Evolutionary conservation across 2,797 vertebrate species (phyloP).

Genomic region (Botia almorhae): DNA sequence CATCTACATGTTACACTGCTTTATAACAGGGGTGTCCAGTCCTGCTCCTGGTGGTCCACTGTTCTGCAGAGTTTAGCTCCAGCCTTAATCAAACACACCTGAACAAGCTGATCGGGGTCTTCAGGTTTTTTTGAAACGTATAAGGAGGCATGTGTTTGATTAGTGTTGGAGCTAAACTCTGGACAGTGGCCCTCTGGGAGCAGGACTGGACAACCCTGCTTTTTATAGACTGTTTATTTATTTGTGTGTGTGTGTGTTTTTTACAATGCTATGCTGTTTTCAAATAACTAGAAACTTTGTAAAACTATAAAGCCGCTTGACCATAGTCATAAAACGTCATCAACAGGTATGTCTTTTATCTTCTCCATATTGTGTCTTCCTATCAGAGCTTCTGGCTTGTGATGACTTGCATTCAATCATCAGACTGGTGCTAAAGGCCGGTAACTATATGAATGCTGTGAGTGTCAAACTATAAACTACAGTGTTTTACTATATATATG

Average conservation of each 20-base stretch:
- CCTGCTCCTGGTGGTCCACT: no score
- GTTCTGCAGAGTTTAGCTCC: no score
- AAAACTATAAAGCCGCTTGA: neutral
- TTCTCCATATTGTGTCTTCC: neutral
- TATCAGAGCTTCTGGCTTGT: conserved; percentile 81
- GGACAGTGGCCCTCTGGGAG: no score
- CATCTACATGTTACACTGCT: neutral
- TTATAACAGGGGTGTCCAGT: no score
- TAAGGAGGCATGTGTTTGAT: no score
- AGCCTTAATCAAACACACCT: no score
- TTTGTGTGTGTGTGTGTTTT: neutral
- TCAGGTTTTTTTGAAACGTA: no score
- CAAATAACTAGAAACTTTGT: neutral
- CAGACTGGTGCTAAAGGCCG: conserved; percentile 82
- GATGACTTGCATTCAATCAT: conserved; percentile 85
- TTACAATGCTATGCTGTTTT: neutral
- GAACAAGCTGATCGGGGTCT: no score
- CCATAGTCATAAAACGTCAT: neutral
- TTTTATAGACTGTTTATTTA: neutral
- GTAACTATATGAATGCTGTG: conserved; percentile 88
- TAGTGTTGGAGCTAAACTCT: no score
- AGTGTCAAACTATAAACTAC: conserved; percentile 54
- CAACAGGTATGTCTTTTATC: neutral
- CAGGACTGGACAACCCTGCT: no score
- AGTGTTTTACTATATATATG: no score